A percentile compares a stretch with the other conserved stretches of the same genome.
Conservation (phyloP, 2,797 vertebrate genomes). For the Pseudocheirus occidentalis region DNA sequence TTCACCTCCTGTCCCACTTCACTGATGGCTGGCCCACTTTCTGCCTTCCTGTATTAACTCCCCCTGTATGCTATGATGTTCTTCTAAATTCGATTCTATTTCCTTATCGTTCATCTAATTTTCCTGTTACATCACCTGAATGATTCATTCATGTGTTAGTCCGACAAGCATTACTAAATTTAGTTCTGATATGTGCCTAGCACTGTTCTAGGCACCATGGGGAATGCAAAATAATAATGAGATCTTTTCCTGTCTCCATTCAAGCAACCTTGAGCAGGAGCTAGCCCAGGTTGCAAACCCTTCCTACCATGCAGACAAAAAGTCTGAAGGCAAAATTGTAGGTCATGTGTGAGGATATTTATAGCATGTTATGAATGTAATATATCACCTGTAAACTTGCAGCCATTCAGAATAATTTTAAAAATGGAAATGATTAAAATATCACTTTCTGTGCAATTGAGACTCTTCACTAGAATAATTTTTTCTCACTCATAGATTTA, state of each 20-base stretch:
- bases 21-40: neutral
- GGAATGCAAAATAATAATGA: neutral
- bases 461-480: neutral
- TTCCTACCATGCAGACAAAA: neutral
- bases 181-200: slow-evolving; percentile 41
- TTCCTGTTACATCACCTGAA: neutral
- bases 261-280: neutral
- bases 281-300: neutral
- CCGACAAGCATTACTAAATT: slow-evolving; percentile 37
- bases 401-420: neutral
- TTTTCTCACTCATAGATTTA: neutral
- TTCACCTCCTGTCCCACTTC: neutral
- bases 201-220: neutral
- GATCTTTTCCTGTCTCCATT: neutral
- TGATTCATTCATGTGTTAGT: neutral
- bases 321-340: neutral
- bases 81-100: neutral
- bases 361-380: neutral
- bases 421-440: neutral
- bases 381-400: neutral
- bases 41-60: neutral
- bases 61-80: neutral
- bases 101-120: neutral
- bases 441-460: neutral
- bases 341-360: neutral